Evolutionary conservation across 64 coral and sea anemone genomes (phyloP).

Genomic region (Pocillopora damicornis): DNA sequence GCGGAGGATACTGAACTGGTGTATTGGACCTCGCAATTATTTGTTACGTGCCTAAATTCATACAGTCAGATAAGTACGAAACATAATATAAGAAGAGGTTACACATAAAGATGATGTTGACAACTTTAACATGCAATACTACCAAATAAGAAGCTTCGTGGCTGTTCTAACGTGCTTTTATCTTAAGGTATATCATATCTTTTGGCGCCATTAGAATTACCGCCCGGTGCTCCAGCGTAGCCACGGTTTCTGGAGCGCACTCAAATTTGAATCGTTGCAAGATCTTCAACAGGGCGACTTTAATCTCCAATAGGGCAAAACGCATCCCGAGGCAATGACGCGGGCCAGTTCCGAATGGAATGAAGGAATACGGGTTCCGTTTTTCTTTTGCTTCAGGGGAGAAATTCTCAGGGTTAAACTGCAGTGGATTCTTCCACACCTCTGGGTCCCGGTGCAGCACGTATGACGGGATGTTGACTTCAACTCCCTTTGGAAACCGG

Average conservation of each 20-base stretch:
- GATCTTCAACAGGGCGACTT: conserved; percentile 36
- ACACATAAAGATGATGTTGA: too few species aligned
- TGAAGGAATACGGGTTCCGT: conserved; percentile 62
- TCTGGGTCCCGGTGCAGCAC: conserved; percentile 73
- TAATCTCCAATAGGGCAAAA: conserved; percentile 67
- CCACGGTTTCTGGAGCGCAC: conserved; percentile 43
- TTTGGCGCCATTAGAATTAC: conserved; percentile 59
- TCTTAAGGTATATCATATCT: conserved; percentile 44
- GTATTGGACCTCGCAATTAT: too few species aligned
- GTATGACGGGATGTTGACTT: conserved; percentile 67
- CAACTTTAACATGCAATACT: background rate
- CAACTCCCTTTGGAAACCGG: conserved; percentile 60
- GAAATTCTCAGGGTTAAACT: conserved; percentile 75
- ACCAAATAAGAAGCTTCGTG: background rate
- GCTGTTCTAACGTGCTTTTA: conserved; percentile 41
- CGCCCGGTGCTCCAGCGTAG: conserved; percentile 42
- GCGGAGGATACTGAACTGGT: too few species aligned
- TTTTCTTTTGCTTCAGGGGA: conserved; percentile 57
- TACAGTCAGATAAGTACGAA: background rate
- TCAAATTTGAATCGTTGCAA: conserved; percentile 71
- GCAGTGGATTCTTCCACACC: conserved; percentile 60
- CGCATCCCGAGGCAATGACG: conserved; percentile 80
- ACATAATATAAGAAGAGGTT: background rate
- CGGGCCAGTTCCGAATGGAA: conserved; percentile 77
- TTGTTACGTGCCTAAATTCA: too few species aligned